Percentiles rank a stretch among this genome's conserved stretches.
Conservation (phyloP, 2,113 vertebrate species). For the Mungos mungo region DNA sequence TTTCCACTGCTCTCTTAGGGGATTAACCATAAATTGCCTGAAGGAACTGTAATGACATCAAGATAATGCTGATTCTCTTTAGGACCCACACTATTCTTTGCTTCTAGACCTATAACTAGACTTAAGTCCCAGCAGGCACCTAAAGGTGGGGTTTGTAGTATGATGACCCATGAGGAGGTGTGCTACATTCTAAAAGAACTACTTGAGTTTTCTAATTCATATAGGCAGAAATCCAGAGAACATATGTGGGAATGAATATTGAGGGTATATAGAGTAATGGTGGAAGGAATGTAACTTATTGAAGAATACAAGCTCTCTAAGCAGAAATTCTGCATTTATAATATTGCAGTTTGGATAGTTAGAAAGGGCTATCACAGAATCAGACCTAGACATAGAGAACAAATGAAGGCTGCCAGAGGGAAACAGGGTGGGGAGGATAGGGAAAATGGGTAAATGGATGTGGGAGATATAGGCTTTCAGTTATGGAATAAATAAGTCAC, state of each 20-base stretch:
- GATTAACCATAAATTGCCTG: not conserved
- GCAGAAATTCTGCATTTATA: not conserved
- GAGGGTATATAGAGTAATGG: not conserved
- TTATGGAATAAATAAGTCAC: not conserved
- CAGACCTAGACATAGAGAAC: not conserved
- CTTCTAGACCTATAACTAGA: not conserved
- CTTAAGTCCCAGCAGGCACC: not conserved
- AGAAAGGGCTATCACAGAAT: not conserved
- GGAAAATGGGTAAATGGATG: not conserved
- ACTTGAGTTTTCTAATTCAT: not conserved
- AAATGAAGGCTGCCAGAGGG: not conserved
- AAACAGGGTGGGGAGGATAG: not conserved
- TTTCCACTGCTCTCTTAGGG: not conserved
- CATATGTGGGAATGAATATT: not conserved
- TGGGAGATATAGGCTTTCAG: not conserved
- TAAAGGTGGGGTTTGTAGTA: not conserved
- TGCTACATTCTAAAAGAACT: not conserved
- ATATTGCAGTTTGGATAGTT: not conserved
- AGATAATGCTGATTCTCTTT: not conserved
- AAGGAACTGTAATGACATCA: not conserved
- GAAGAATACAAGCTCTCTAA: not conserved
- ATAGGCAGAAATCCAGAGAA: not conserved
- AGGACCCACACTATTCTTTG: not conserved
- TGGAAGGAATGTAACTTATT: not conserved
- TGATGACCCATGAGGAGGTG: not conserved